A percentile compares a stretch with the other conserved stretches of the same genome.
These are phyloP conservation scores for Acestrorhynchus altus DNA, from an alignment of 2,797 vertebrate species.

Conservation along the genomic window DNA sequence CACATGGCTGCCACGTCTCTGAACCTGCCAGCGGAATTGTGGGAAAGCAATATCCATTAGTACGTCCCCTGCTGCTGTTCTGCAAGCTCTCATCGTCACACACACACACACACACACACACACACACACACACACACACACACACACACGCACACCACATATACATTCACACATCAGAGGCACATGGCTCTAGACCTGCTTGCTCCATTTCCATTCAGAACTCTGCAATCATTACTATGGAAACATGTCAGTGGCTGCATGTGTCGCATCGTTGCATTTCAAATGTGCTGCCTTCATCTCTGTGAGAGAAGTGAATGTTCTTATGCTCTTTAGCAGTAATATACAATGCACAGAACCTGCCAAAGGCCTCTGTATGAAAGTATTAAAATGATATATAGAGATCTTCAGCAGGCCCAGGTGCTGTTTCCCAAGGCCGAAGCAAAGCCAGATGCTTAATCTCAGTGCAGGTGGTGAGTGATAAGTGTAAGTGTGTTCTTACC, in stretches of 20 bases:
- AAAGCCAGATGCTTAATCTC: neutral
- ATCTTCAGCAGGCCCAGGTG: neutral
- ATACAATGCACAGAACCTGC: neutral
- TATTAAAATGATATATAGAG: slow-evolving; percentile 3
- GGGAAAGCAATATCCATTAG: slow-evolving; percentile 77
- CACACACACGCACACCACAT: neutral
- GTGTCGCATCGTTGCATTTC: neutral
- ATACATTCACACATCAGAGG: neutral
- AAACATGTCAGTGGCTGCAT: neutral
- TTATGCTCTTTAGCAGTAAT: neutral
- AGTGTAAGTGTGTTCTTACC: slow-evolving; percentile 76
- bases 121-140: neutral
- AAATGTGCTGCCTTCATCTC: neutral
- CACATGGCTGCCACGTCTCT: slow-evolving; percentile 84
- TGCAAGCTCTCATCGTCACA: slow-evolving; percentile 50
- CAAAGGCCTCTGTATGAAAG: neutral
- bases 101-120: slow-evolving; percentile 7
- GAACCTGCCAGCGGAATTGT: slow-evolving; percentile 80
- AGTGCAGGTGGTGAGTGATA: slow-evolving; percentile 14
- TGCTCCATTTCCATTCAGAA: neutral
- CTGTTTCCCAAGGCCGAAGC: slow-evolving; percentile 18
- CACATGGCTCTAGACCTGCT: neutral
- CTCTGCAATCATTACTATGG: neutral
- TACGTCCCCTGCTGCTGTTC: slow-evolving; percentile 53
- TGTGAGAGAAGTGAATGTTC: neutral